phyloP scores from a whole-genome alignment of 1,140 invertebrate genomes.

The Orius insidiosus region DNA sequence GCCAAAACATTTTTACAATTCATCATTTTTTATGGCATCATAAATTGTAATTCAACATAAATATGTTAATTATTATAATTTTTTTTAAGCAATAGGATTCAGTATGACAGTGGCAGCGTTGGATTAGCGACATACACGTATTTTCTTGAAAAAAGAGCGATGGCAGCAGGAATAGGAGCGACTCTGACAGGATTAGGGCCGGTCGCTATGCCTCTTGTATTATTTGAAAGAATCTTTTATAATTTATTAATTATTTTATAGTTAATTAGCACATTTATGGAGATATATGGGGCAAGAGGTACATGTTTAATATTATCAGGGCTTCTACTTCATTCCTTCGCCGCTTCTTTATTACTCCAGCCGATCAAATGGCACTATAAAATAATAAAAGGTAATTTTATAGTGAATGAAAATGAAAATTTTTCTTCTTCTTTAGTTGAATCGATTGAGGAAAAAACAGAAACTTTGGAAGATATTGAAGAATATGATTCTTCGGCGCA shows the following conservation, averaged over 20 bases:
- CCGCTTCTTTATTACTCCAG: constrained; percentile 42
- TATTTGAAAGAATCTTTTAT: no score
- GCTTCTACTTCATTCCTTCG: constrained; percentile 39
- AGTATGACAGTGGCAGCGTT: constrained; percentile 42
- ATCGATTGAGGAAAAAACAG: no score
- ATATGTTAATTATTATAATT: no score
- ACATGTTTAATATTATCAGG: constrained; percentile 41
- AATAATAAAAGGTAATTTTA: constrained; percentile 1
- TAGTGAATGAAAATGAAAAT: no score
- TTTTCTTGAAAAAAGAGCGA: constrained; percentile 42
- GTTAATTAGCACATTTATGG: constrained; percentile 23
- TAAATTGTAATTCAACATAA: constrained; percentile 14
- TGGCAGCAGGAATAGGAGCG: constrained; percentile 48
- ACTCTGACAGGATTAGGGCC: constrained; percentile 54
- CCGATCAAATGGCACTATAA: constrained; percentile 47
- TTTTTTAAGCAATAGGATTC: constrained; percentile 39
- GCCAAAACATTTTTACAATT: constrained; percentile 32
- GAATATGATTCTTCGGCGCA: no score
- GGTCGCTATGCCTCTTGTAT: constrained; percentile 49
- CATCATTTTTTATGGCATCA: constrained; percentile 41
- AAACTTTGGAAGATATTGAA: no score
- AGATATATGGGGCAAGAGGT: constrained; percentile 38
- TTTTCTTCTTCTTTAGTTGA: no score
- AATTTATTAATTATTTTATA: background rate
- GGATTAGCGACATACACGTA: constrained; percentile 54